These are phyloP conservation scores for Sparus aurata DNA, from an alignment of 2,797 vertebrate species.

Conservation along the genomic window DNA sequence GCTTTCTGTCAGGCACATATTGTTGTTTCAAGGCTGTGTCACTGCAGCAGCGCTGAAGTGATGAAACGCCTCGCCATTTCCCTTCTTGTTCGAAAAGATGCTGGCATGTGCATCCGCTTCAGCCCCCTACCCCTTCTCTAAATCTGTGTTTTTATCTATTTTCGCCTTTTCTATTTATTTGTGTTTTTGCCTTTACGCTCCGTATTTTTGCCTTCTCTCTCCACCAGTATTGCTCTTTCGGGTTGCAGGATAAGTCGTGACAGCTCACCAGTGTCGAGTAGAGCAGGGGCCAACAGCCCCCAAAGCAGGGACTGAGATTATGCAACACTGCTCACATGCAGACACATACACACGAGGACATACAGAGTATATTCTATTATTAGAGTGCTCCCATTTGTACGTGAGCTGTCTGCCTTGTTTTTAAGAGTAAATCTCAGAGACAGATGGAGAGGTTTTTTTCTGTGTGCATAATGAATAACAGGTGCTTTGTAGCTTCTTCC, in stretches of 20 bases:
- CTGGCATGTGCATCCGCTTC: constrained; percentile 16
- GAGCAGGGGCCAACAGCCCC: constrained; percentile 62
- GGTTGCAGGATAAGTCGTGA: constrained; percentile 69
- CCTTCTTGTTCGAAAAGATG: constrained; percentile 14
- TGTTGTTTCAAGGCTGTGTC: constrained; percentile 22
- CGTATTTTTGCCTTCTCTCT: constrained; percentile 30
- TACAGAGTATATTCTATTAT: constrained; percentile 44
- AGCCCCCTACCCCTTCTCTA: background rate
- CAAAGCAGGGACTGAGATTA: constrained; percentile 66
- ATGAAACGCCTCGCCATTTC: background rate
- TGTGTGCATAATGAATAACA: constrained; percentile 49
- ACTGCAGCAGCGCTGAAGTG: no score
- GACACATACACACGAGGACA: constrained; percentile 38
- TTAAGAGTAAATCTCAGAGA: constrained; percentile 29
- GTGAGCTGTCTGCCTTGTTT: constrained; percentile 27
- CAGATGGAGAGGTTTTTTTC: constrained; percentile 15
- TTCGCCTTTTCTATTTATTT: constrained; percentile 29
- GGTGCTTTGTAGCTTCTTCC: constrained; percentile 36
- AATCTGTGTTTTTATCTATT: constrained; percentile 2
- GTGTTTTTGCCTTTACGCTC: constrained; percentile 34
- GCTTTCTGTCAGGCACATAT: constrained; percentile 12
- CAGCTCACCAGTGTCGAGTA: constrained; percentile 63
- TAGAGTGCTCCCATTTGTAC: constrained; percentile 36
- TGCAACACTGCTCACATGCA: constrained; percentile 53
- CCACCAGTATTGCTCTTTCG: constrained; percentile 20